Conservation (phyloP, 2,113 vertebrate genomes). For the Nettapus auritus region DNA sequence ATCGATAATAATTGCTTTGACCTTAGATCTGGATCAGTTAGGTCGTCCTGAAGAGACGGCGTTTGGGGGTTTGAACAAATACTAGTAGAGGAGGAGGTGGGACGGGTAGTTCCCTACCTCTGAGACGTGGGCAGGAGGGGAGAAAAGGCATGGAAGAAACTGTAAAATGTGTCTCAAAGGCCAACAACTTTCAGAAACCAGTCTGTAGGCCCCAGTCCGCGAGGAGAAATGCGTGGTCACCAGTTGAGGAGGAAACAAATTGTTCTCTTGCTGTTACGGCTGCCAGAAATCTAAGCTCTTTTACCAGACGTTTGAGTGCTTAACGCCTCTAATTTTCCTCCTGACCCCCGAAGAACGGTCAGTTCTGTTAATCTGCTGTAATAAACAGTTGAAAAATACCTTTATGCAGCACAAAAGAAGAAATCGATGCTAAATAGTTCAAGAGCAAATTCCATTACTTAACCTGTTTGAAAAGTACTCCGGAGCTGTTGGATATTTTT, state of each 20-base stretch:
- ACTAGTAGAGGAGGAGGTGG: neutral
- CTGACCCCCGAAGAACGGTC: neutral
- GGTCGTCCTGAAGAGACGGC: neutral
- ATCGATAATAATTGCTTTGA: neutral
- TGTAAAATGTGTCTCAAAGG: neutral
- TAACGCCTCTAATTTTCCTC: neutral
- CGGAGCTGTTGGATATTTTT: neutral
- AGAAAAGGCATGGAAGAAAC: neutral
- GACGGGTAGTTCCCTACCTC: neutral
- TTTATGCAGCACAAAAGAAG: accelerated
- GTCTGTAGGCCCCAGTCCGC: neutral
- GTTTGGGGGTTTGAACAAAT: neutral
- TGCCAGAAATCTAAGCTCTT: neutral
- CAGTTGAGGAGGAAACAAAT: neutral
- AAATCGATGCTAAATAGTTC: neutral
- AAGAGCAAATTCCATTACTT: neutral
- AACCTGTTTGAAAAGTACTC: neutral
- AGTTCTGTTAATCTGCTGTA: neutral
- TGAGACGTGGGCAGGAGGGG: neutral
- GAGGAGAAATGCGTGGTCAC: neutral
- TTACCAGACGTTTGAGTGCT: neutral
- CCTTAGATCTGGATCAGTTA: constrained; percentile 12
- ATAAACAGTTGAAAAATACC: neutral
- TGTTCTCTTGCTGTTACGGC: neutral
- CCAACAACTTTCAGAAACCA: too few relatives aligned